Conservation (phyloP, 2,888 invertebrate genomes). For the Protophormia terraenovae region DNA sequence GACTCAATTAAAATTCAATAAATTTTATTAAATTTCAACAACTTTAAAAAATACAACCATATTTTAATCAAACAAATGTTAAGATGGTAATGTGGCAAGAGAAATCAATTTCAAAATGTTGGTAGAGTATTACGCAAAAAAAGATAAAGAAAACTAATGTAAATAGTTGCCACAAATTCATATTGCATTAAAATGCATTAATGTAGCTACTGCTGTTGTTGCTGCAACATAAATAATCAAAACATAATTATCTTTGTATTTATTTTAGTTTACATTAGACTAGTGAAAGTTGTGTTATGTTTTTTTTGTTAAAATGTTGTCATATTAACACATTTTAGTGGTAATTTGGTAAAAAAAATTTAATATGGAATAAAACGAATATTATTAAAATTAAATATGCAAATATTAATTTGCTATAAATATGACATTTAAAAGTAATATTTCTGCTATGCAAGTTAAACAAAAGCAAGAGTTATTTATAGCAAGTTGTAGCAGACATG, state of each 20-base stretch:
- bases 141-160: not conserved
- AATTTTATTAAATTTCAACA: slow-evolving; percentile 9
- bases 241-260: slow-evolving; percentile 7
- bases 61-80: slow-evolving; percentile 3
- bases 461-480: too few species aligned
- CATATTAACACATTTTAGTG: slow-evolving; percentile 1
- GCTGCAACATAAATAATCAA: slow-evolving; percentile 2
- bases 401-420: too few species aligned
- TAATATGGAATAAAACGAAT: too few species aligned
- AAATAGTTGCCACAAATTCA: not conserved
- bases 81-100: not conserved
- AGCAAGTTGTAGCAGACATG: too few species aligned
- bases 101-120: not conserved
- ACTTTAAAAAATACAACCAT: not conserved
- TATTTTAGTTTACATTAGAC: not conserved
- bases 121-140: slow-evolving; percentile 15
- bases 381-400: too few species aligned
- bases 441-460: too few species aligned
- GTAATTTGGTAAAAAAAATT: too few species aligned
- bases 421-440: too few species aligned
- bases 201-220: too few species aligned
- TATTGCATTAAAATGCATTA: too few species aligned
- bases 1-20: slow-evolving; percentile 35
- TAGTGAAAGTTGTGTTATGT: slow-evolving; percentile 26
- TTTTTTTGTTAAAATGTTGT: not conserved